Evolutionary conservation across 2,888 invertebrate species (phyloP).

Genomic region (Tillus elongatus): DNA sequence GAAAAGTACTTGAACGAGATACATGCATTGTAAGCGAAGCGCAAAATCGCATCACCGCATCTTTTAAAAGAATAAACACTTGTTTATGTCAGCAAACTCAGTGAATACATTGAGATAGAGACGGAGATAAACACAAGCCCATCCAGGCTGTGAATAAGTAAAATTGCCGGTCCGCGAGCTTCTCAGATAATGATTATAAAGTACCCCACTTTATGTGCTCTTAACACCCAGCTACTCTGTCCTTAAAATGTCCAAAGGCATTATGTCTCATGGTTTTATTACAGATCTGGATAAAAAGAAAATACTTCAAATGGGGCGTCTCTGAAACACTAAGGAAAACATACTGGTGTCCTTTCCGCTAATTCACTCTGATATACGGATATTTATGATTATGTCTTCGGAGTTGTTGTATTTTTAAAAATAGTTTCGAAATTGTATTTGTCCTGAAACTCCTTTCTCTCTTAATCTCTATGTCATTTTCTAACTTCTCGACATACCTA

Average conservation of each 20-base stretch:
- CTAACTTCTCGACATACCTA: no score
- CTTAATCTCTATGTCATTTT: no score
- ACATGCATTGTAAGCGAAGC: not conserved
- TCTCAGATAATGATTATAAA: conserved; percentile 35
- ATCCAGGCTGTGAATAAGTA: conserved; percentile 22
- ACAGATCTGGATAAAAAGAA: conserved; percentile 19
- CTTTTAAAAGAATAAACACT: conserved; percentile 11
- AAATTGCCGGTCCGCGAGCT: conserved; percentile 29
- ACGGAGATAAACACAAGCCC: conserved; percentile 8
- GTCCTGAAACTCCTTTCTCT: no score
- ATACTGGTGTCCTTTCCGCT: no score
- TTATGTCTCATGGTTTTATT: conserved; percentile 30
- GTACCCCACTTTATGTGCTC: conserved; percentile 33
- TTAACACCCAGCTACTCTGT: conserved; percentile 30
- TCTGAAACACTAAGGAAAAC: no score
- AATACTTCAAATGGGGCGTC: conserved; percentile 6
- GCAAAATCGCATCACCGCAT: conserved; percentile 6
- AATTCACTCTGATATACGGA: no score
- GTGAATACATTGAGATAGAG: not conserved
- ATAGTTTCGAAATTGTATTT: no score
- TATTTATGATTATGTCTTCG: no score
- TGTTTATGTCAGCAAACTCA: conserved; percentile 11
- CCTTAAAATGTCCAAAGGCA: conserved; percentile 31
- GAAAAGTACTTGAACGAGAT: no score
- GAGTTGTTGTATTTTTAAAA: no score